Evolutionary conservation across 2,797 vertebrate genomes (phyloP), one percentile per base, ranked within the genome.

Genomic region (Galagoides demidoff): DNA sequence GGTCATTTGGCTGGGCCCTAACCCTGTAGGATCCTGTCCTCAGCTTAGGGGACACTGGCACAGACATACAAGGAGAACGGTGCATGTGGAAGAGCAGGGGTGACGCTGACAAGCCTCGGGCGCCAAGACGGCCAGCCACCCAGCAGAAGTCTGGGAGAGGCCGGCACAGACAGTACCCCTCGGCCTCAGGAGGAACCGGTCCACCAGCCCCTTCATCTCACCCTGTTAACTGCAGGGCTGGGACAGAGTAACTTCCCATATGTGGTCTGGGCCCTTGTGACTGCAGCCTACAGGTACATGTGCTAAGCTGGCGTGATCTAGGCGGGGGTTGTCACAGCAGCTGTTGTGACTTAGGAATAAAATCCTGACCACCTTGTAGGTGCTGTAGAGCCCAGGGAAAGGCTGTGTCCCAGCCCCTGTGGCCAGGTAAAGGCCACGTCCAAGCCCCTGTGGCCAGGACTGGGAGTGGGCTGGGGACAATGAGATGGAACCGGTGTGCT

Each of bases 81-180:
- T 1, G 8, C 10, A 13, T 6, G 27, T 14, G 14, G 16, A 70
- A 25, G 64, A 4, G 7, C 1, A 9, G 8, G n/a, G 66, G 17
- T 68, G 37, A 45, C 39, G 22, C 0, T 22, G 4, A 71, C 23
- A 16, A 49, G 39, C 55, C 55, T 17, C 2, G 45, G 39, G 37
- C 0, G 2, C 19, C 11, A 11, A 23, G 29, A 16, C 1, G 3
- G 7, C 45, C 63, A 27, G 31, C 29, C 13, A 22, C 34, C 20
- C 76, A 6, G 45, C 45, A 34, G 76, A 14, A 13, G 31, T 19
- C 4, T 10, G 10, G 31, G 31, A 78, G 20, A 22, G 49, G 11
- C 66, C 20, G 13, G 74, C 20, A 16, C 19, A 7, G 74, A 77
- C 1, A 8, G 29, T 2, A 19, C 13, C 49, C 22, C 19, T 2